Evolutionary conservation across 2,888 invertebrate species (phyloP), one percentile per base, ranked within the genome.

Genomic region (Sturmia bella): DNA sequence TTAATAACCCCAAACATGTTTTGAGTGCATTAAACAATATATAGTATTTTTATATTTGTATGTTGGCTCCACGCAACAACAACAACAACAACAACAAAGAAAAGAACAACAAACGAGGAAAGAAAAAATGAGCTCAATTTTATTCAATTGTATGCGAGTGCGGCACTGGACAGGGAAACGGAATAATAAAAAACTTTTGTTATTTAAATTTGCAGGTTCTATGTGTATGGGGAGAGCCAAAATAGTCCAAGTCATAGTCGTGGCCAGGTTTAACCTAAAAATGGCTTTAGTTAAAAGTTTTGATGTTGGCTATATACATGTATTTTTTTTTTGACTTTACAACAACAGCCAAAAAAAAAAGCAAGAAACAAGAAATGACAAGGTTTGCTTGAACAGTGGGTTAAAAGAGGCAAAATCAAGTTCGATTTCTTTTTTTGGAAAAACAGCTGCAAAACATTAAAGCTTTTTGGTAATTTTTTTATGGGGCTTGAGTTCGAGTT

Each of bases 161-260:
- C 19, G 59, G 21, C 50, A 41, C 21, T 56, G 56, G 56, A 39
- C 54, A 73, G 54, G 37, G 45, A 64, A 64, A 64, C 59, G 68
- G 32, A 59, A 66, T 37, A 63, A 32, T 48, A 15, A 45, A 45
- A 48, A 50, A 59, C 64, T 74, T 82, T 82, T 82, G 81, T 82
- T 82, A 82, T 82, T 82, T 82, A 82, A 82, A 82, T 82, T 77
- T 74, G 37, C 57, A 64, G 69, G 69, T 74, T 82, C 74, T 78
- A 66, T 57, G 39, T 56, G 50, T 11, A 59, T n/a, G n/a, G n/a
- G n/a, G 41, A 59, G 27, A 27, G 21, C 17, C 72, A 41, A n/a
- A 41, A 48, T n/a, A 24, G 15, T 63, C 27, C 11, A 41, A 61
- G 45, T 56, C 37, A 39, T 61, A 61, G 32, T 50, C 43, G 68